These are phyloP conservation scores for Isurus oxyrinchus DNA, from an alignment of 2,113 vertebrate species.

Conservation along the genomic window DNA sequence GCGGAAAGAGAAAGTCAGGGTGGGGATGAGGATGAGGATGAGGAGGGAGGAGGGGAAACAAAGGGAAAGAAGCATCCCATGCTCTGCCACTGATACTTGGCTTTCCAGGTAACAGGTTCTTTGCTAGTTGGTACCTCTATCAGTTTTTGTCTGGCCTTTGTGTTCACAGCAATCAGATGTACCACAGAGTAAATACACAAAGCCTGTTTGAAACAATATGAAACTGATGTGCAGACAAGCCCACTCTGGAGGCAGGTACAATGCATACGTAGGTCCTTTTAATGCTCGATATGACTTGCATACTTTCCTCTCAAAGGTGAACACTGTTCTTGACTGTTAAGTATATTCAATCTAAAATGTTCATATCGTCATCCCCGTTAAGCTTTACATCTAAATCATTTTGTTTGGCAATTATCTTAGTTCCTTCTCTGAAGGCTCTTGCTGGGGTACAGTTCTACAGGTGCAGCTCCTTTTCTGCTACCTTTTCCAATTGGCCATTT, in stretches of 20 bases:
- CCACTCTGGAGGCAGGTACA: background rate
- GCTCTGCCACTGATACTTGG: too few relatives aligned
- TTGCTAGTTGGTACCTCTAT: background rate
- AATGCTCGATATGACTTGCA: background rate
- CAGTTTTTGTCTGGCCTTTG: background rate
- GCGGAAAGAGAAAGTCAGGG: background rate
- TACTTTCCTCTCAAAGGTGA: background rate
- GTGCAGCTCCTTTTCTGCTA: background rate
- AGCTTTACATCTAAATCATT: background rate
- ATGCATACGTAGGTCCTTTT: too few relatives aligned
- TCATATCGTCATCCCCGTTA: background rate
- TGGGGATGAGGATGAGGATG: too few relatives aligned
- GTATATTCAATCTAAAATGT: background rate
- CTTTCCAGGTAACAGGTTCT: background rate
- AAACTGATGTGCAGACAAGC: background rate
- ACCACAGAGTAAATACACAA: background rate
- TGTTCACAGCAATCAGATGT: background rate
- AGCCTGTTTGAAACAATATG: background rate
- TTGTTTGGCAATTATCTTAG: background rate
- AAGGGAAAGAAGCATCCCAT: background rate
- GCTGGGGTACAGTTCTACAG: background rate
- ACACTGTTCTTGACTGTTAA: background rate
- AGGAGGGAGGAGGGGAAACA: too few relatives aligned
- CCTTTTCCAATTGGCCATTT: background rate
- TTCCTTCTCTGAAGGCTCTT: background rate